These are phyloP conservation scores for Lithodes maja DNA, from an alignment of 2,888 invertebrate genomes.

Conservation along the genomic window DNA sequence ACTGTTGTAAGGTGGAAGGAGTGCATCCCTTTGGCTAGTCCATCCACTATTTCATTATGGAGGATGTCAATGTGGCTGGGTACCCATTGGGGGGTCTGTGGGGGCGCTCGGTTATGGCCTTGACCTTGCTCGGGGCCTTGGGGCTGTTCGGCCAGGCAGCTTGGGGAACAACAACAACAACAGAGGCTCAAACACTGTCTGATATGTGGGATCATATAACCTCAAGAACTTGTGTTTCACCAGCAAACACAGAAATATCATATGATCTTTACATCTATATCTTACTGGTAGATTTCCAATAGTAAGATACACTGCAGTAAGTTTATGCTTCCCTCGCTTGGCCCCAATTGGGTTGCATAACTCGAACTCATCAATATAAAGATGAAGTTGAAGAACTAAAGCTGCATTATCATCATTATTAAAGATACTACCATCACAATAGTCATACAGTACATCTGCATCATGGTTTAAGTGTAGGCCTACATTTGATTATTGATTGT, in stretches of 20 bases:
- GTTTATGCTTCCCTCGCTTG: constrained; percentile 30
- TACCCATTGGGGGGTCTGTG: too few relatives aligned
- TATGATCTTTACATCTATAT: constrained; percentile 29
- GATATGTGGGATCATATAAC: constrained; percentile 34
- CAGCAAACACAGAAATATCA: constrained; percentile 27
- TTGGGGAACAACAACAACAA: neutral
- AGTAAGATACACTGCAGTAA: constrained; percentile 35
- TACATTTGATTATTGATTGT: neutral
- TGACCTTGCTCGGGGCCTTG: too few relatives aligned
- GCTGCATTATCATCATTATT: neutral
- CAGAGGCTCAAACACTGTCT: constrained; percentile 34
- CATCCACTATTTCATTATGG: too few relatives aligned
- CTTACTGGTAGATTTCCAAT: constrained; percentile 23
- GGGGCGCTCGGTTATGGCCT: too few relatives aligned
- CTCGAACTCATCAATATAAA: constrained; percentile 24
- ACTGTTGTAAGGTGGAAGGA: too few relatives aligned
- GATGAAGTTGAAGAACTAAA: constrained; percentile 2
- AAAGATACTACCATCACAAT: constrained; percentile 11
- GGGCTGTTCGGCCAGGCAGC: too few relatives aligned
- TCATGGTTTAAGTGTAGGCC: neutral
- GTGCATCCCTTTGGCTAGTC: too few relatives aligned
- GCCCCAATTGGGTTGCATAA: constrained; percentile 29
- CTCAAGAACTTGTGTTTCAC: constrained; percentile 11
- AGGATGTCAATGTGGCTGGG: too few relatives aligned
- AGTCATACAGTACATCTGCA: constrained; percentile 20